A percentile compares a stretch with the other conserved stretches of the same genome.
Evolutionary conservation across 2,888 invertebrate species (phyloP).

Genomic region (Stegophylla sp.): DNA sequence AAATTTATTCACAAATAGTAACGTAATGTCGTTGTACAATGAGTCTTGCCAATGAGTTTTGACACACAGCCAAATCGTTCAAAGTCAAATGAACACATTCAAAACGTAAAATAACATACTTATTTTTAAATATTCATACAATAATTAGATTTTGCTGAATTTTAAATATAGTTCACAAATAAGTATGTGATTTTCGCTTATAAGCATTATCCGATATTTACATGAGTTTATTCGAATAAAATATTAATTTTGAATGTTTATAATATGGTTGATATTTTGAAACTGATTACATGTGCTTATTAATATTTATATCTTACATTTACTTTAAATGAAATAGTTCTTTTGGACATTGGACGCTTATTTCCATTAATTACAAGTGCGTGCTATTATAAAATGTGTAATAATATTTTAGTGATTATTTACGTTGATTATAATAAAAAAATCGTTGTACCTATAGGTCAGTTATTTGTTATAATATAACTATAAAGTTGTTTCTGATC

Average conservation of each 20-base stretch:
- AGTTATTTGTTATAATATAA: no score
- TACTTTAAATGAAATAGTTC: neutral
- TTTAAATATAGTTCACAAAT: conserved; percentile 25
- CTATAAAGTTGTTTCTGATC: no score
- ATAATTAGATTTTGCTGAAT: conserved; percentile 44
- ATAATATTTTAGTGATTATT: no score
- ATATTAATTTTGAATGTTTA: neutral
- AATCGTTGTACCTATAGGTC: no score
- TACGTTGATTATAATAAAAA: no score
- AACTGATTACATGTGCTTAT: no score
- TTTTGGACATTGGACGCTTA: no score
- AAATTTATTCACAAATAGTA: conserved; percentile 27
- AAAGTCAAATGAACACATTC: conserved; percentile 55
- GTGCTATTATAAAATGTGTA: no score
- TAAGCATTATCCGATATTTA: neutral
- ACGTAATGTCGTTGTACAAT: neutral
- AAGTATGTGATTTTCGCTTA: neutral
- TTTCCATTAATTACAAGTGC: no score
- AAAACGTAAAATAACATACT: conserved; percentile 48
- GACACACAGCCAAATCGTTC: conserved; percentile 37
- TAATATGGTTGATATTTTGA: no score
- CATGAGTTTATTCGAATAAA: neutral
- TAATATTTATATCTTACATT: no score
- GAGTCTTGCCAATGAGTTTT: conserved; percentile 46
- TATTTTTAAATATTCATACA: conserved; percentile 52